Evolutionary conservation across 1,140 invertebrate genomes (phyloP).

Genomic region (Drosophila hydei): DNA sequence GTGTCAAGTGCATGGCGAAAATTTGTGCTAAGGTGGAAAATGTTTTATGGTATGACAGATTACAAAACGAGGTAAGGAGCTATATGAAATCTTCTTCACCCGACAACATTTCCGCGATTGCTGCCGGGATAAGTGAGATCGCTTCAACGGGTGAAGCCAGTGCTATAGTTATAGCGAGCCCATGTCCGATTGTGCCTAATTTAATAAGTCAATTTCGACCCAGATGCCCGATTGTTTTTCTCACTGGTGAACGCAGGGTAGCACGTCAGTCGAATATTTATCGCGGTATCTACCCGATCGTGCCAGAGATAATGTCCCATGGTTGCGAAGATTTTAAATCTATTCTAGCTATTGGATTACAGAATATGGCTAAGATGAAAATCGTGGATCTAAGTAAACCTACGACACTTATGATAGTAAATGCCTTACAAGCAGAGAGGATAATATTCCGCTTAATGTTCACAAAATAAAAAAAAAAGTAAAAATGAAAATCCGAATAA

Average conservation of each 20-base stretch:
- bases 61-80: conserved; percentile 47
- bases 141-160: conserved; percentile 37
- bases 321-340: conserved; percentile 36
- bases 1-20: conserved; percentile 48
- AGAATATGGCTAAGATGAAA: conserved; percentile 36
- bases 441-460: conserved; percentile 46
- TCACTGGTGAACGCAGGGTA: conserved; percentile 26
- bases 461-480: conserved; percentile 24
- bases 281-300: conserved; percentile 52
- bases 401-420: conserved; percentile 42
- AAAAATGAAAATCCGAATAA: conserved; percentile 10
- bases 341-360: conserved; percentile 39
- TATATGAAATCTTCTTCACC: conserved; percentile 6
- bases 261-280: conserved; percentile 47
- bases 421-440: conserved; percentile 52
- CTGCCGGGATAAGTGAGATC: conserved; percentile 48
- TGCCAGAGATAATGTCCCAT: conserved; percentile 44
- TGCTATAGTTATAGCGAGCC: conserved; percentile 57
- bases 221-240: conserved; percentile 50
- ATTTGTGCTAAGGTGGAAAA: conserved; percentile 63
- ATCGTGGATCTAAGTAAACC: conserved; percentile 27
- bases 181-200: conserved; percentile 38
- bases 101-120: conserved; percentile 47
- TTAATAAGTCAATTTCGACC: conserved; percentile 57
- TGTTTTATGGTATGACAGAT: conserved; percentile 56